phyloP scores from a whole-genome alignment of 2,888 invertebrate genomes.

The Leistus spinibarbis region DNA sequence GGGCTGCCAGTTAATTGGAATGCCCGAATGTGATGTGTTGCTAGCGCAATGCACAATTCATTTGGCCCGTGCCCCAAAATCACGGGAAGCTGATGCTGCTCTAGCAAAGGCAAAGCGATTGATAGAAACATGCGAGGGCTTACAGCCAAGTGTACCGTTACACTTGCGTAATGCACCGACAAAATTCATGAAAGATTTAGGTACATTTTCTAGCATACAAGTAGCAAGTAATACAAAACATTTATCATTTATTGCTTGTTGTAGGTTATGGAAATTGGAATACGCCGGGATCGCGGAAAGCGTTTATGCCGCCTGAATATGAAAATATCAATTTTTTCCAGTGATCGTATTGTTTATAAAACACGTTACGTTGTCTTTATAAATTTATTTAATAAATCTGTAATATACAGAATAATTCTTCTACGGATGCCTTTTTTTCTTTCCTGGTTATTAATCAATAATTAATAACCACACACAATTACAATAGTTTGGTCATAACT shows the following conservation, averaged over 20 bases:
- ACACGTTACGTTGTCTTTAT: slow-evolving; percentile 15
- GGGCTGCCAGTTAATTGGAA: slow-evolving; percentile 80
- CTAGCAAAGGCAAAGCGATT: slow-evolving; percentile 63
- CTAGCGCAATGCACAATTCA: slow-evolving; percentile 79
- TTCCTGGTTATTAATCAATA: slow-evolving; percentile 29
- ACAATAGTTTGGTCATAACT: slow-evolving; percentile 4
- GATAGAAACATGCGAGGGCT: slow-evolving; percentile 68
- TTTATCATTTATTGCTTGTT: neutral
- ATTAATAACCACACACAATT: slow-evolving; percentile 25
- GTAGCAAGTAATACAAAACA: too few relatives aligned
- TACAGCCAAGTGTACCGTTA: slow-evolving; percentile 75
- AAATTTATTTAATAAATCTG: slow-evolving; percentile 52
- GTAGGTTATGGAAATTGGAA: slow-evolving; percentile 67
- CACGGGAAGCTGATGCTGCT: slow-evolving; percentile 64
- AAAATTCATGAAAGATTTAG: slow-evolving; percentile 75
- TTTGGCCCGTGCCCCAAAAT: slow-evolving; percentile 78
- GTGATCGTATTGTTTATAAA: neutral
- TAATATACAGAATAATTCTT: slow-evolving; percentile 53
- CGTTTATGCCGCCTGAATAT: slow-evolving; percentile 73
- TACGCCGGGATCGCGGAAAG: slow-evolving; percentile 63
- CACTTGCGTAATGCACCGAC: slow-evolving; percentile 83
- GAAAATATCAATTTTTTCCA: slow-evolving; percentile 66
- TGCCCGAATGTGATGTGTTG: slow-evolving; percentile 81
- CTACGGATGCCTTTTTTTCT: slow-evolving; percentile 23
- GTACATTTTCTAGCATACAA: too few relatives aligned